Percentiles rank a stretch among this genome's conserved stretches.
Conservation (phyloP, 2,888 invertebrate species). For the Orthosia cruda region DNA sequence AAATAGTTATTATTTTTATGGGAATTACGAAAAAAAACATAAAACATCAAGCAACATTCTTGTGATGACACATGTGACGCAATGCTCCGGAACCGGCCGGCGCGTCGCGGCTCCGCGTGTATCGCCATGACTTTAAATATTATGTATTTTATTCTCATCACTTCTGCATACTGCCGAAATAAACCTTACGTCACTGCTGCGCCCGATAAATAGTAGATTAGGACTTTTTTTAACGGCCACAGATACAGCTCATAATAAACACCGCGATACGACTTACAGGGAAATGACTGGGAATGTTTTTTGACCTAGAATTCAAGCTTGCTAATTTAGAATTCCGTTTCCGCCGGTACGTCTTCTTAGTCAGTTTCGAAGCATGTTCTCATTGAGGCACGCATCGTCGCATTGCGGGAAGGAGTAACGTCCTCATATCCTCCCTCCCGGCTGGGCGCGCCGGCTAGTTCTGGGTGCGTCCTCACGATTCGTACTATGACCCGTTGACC, state of each 20-base stretch:
- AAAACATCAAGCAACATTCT: conserved; percentile 45
- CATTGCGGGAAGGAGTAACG: conserved; percentile 89
- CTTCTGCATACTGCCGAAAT: conserved; percentile 76
- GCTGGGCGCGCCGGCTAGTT: conserved; percentile 83
- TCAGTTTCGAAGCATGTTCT: conserved; percentile 9
- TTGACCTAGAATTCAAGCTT: conserved; percentile 21
- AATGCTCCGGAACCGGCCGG: conserved; percentile 72
- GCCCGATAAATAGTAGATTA: conserved; percentile 52
- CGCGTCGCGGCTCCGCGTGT: conserved; percentile 56
- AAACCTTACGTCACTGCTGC: conserved; percentile 78
- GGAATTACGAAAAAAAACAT: conserved; percentile 7
- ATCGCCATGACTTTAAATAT: conserved; percentile 70
- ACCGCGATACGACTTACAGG: conserved; percentile 16
- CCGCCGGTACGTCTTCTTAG: not conserved
- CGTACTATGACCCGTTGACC: conserved; percentile 88
- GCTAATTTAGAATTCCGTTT: conserved; percentile 21
- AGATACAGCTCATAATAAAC: conserved; percentile 43
- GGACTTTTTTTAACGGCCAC: conserved; percentile 50
- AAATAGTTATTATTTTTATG: not conserved
- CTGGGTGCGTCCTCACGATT: conserved; percentile 88
- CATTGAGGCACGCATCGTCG: conserved; percentile 80
- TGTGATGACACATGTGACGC: conserved; percentile 67
- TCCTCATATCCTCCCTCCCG: conserved; percentile 78
- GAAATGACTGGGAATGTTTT: conserved; percentile 22
- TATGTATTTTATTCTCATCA: conserved; percentile 72